Conservation (phyloP, 2,113 vertebrate genomes). For the Ceyx melanurus region DNA sequence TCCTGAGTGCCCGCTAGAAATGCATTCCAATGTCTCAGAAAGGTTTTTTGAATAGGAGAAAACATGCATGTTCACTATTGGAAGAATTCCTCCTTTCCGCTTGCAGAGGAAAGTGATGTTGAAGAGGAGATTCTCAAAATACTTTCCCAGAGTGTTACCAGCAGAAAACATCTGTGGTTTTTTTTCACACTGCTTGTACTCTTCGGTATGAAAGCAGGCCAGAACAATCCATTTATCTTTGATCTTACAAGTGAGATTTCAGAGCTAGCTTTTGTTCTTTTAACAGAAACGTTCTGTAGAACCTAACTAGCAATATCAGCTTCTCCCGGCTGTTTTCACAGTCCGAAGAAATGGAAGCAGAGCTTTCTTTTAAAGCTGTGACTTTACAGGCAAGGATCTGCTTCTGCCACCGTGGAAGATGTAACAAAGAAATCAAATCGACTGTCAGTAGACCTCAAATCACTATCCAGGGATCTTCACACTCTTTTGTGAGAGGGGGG, state of each 20-base stretch:
- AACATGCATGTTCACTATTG: background rate
- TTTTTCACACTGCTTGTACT: background rate
- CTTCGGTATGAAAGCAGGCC: background rate
- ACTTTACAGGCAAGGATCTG: background rate
- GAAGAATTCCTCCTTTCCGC: background rate
- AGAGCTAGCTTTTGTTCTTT: background rate
- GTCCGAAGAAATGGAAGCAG: background rate
- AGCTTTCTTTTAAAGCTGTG: background rate
- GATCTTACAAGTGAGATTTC: background rate
- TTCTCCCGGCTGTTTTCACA: background rate
- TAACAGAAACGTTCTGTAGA: background rate
- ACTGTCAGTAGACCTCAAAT: background rate
- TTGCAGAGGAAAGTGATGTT: background rate
- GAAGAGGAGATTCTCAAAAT: background rate
- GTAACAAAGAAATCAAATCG: background rate
- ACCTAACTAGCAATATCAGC: background rate
- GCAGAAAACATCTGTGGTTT: background rate
- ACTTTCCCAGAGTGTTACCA: background rate
- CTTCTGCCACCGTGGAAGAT: background rate
- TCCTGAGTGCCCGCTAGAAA: constrained; percentile 39
- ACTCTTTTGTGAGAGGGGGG: background rate
- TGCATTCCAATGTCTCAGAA: constrained; percentile 25
- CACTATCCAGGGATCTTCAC: background rate
- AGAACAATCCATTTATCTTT: background rate
- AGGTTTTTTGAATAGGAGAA: background rate